Conservation (phyloP, 2,888 invertebrate species). For the Choreutis nemorana region DNA sequence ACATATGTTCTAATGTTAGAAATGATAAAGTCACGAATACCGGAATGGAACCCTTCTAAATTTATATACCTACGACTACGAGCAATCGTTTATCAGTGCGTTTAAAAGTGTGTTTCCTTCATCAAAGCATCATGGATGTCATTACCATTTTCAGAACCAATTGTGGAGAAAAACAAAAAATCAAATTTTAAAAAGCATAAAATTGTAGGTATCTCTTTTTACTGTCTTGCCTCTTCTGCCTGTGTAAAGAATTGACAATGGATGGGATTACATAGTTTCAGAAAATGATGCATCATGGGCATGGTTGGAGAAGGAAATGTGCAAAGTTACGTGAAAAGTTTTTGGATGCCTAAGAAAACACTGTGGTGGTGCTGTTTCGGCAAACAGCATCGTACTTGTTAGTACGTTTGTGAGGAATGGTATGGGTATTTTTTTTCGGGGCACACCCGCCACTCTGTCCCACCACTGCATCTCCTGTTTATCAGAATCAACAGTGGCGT, state of each 20-base stretch:
- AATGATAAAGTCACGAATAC: conserved; percentile 11
- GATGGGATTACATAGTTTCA: conserved; percentile 2
- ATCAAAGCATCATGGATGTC: conserved; percentile 3
- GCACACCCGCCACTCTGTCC: too few relatives aligned
- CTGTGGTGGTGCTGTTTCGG: conserved; percentile 2
- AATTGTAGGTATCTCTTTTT: neutral
- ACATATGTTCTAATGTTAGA: conserved; percentile 1
- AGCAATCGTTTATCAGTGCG: too few relatives aligned
- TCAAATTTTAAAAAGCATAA: too few relatives aligned
- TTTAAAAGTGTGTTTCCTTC: conserved; percentile 5
- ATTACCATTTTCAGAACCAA: conserved; percentile 2
- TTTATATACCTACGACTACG: conserved; percentile 4
- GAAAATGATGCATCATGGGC: conserved; percentile 2
- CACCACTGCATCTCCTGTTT: too few relatives aligned
- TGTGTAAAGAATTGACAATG: neutral
- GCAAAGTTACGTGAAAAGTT: neutral
- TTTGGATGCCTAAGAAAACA: conserved; percentile 4
- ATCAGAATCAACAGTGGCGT: too few relatives aligned
- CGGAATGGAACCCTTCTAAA: conserved; percentile 4
- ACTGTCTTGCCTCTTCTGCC: conserved; percentile 3
- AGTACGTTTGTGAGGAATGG: conserved; percentile 3
- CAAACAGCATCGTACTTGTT: conserved; percentile 1
- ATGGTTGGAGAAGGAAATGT: neutral
- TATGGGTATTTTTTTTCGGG: too few relatives aligned
- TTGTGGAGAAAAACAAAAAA: too few relatives aligned